These are phyloP conservation scores for Panthera uncia DNA, from an alignment of 2,113 vertebrate species.

Conservation along the genomic window DNA sequence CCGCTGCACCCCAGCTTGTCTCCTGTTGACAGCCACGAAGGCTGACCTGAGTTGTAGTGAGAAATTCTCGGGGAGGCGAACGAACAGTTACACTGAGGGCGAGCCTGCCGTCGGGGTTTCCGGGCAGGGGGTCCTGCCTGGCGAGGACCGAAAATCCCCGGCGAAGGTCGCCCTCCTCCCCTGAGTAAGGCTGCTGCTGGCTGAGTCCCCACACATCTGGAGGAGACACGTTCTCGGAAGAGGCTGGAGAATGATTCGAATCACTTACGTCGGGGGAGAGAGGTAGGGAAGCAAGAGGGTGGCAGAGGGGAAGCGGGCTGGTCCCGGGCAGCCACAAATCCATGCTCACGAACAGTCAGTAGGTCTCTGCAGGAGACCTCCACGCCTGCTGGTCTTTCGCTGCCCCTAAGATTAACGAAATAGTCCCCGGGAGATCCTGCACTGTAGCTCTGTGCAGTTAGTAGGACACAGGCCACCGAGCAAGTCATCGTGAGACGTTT, in stretches of 20 bases:
- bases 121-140: background rate
- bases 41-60: too few relatives aligned
- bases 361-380: too few relatives aligned
- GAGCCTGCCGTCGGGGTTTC: background rate
- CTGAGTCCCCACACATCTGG: background rate
- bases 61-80: background rate
- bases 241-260: background rate
- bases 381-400: too few relatives aligned
- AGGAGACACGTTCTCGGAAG: too few relatives aligned
- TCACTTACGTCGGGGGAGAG: background rate
- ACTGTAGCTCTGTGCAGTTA: background rate
- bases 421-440: accelerated
- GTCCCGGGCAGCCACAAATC: background rate
- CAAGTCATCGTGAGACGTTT: background rate
- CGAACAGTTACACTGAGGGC: accelerated
- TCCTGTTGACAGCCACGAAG: too few relatives aligned
- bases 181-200: background rate
- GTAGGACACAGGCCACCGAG: background rate
- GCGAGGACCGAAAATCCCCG: background rate
- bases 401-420: background rate
- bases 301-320: background rate
- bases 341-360: too few relatives aligned
- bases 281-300: background rate
- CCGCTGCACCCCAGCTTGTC: accelerated
- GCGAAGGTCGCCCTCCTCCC: background rate